A percentile compares a stretch with the other conserved stretches of the same genome.
Evolutionary conservation across 1,140 invertebrate genomes (phyloP).

Genomic region (Drosophila biarmipes): DNA sequence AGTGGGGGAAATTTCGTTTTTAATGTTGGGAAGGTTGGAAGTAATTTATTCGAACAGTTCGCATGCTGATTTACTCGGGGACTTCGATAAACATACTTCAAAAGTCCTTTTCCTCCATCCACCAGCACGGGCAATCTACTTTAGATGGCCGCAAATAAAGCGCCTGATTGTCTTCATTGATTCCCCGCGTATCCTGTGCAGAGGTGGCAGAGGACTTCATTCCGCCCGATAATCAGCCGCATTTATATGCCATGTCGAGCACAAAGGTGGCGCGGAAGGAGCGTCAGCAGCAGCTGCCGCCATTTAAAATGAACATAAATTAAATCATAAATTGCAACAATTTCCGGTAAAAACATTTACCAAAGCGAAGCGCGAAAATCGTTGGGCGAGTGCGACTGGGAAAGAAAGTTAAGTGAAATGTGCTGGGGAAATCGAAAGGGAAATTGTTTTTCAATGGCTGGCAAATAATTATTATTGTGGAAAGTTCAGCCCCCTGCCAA

Average conservation of each 20-base stretch:
- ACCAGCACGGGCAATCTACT: slow-evolving; percentile 36
- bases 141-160: slow-evolving; percentile 56
- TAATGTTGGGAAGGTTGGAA: slow-evolving; percentile 5
- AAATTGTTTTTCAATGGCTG: slow-evolving; percentile 80
- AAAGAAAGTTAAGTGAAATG: slow-evolving; percentile 19
- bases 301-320: slow-evolving; percentile 81
- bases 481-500: slow-evolving; percentile 11
- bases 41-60: slow-evolving; percentile 7
- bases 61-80: not conserved
- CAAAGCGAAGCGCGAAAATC: slow-evolving; percentile 42
- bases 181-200: slow-evolving; percentile 26
- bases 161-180: slow-evolving; percentile 62
- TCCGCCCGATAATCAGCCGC: slow-evolving; percentile 67
- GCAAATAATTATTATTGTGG: slow-evolving; percentile 76
- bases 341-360: slow-evolving; percentile 71
- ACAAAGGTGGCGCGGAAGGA: slow-evolving; percentile 29
- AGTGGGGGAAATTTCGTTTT: slow-evolving; percentile 12
- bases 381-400: slow-evolving; percentile 5
- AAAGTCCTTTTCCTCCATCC: not conserved
- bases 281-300: slow-evolving; percentile 15
- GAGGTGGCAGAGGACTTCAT: slow-evolving; percentile 28
- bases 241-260: slow-evolving; percentile 69
- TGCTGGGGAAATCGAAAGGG: slow-evolving; percentile 75
- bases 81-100: slow-evolving; percentile 2
- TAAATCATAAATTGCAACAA: slow-evolving; percentile 81